Percentiles rank a stretch among this genome's conserved stretches.
These are phyloP conservation scores for Equus przewalskii DNA, from an alignment of 2,113 vertebrate genomes.

Conservation along the genomic window DNA sequence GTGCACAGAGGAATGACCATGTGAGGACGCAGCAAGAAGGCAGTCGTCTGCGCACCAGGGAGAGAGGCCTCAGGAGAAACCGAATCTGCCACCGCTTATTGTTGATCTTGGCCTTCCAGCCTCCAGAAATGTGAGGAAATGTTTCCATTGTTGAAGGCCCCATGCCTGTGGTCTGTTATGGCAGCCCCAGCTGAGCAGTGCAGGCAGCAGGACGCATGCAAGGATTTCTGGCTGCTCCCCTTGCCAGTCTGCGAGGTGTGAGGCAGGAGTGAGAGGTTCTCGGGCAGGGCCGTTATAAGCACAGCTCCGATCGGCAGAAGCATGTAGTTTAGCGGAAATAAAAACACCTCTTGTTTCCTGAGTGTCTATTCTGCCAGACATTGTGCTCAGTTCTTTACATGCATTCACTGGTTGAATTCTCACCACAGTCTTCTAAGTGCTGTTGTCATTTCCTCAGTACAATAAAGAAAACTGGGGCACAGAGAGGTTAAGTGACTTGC, in stretches of 20 bases:
- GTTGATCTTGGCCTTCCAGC: not conserved
- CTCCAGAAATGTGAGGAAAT: not conserved
- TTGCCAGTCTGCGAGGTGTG: not conserved
- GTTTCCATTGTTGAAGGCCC: not conserved
- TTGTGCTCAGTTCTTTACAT: not conserved
- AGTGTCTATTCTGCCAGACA: not conserved
- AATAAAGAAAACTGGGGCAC: not conserved
- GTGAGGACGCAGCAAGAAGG: not conserved
- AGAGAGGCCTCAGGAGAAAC: not conserved
- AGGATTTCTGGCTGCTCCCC: not conserved
- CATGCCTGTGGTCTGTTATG: not conserved
- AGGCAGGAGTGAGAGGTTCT: not conserved
- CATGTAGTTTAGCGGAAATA: not conserved
- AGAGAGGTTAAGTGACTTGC: not conserved
- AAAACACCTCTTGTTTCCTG: not conserved
- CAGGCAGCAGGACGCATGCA: not conserved
- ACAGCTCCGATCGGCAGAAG: not conserved
- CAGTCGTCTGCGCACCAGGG: not conserved
- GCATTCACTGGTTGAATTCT: not conserved
- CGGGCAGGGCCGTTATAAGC: not conserved
- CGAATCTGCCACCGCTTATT: not conserved
- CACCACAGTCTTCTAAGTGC: not conserved
- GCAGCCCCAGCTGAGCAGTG: not conserved
- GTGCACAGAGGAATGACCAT: not conserved
- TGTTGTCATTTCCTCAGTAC: not conserved